Evolutionary conservation across 2,888 invertebrate species (phyloP).

Genomic region (Drosophila prostipennis): DNA sequence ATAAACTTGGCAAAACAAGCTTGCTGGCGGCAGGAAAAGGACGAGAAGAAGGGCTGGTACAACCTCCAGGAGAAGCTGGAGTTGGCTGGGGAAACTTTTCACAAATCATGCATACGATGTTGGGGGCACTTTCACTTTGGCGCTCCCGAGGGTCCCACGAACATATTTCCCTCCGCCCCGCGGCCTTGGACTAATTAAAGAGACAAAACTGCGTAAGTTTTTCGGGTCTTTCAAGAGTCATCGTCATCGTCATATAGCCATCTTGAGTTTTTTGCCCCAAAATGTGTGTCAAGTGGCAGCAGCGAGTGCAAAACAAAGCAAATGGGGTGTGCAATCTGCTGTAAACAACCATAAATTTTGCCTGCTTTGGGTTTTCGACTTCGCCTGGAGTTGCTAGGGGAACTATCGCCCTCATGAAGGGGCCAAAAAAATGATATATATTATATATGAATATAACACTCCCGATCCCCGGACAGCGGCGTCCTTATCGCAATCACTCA

Average conservation of each 20-base stretch:
- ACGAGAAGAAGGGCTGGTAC: neutral
- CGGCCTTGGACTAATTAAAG: conserved; percentile 63
- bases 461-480: conserved; percentile 24
- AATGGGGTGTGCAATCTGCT: conserved; percentile 81
- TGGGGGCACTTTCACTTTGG: conserved; percentile 49
- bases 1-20: conserved; percentile 76
- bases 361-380: conserved; percentile 34
- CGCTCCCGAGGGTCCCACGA: conserved; percentile 27
- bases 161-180: conserved; percentile 11
- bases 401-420: conserved; percentile 63
- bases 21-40: conserved; percentile 16
- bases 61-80: conserved; percentile 8
- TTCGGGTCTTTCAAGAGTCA: conserved; percentile 32
- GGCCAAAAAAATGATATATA: conserved; percentile 3
- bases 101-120: conserved; percentile 80
- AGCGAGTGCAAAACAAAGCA: conserved; percentile 75
- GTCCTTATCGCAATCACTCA: conserved; percentile 78
- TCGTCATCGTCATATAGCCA: conserved; percentile 27
- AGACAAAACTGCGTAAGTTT: conserved; percentile 48
- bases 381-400: conserved; percentile 25
- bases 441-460: neutral
- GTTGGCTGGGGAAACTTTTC: conserved; percentile 65
- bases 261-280: conserved; percentile 44
- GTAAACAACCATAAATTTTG: conserved; percentile 79
- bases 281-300: conserved; percentile 71